Percentiles rank a stretch among this genome's conserved stretches.
These are phyloP conservation scores for Machimus atricapillus DNA, from an alignment of 2,888 invertebrate genomes.

Conservation along the genomic window DNA sequence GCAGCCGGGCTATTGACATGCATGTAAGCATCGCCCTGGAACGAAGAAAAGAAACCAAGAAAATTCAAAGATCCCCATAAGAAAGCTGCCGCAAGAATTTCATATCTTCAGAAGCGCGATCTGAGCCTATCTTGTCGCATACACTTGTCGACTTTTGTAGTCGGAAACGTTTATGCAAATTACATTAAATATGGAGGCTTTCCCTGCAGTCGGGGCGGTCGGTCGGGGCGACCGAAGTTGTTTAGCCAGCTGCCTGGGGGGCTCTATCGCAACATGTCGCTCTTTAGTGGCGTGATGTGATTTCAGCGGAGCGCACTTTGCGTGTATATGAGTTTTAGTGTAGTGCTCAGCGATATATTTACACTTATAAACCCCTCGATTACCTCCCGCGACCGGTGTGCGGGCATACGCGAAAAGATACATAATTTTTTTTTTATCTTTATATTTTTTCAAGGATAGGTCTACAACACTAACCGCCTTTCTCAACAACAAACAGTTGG, in stretches of 20 bases:
- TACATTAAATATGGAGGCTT: not conserved
- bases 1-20: not conserved
- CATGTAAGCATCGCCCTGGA: not conserved
- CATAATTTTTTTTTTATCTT: not conserved
- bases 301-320: not conserved
- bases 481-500: not conserved
- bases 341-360: not conserved
- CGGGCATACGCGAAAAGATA: not conserved
- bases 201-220: not conserved
- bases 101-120: not conserved
- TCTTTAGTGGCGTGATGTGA: not conserved
- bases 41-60: not conserved
- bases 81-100: not conserved
- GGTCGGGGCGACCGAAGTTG: not conserved
- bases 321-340: not conserved
- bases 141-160: not conserved
- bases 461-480: not conserved
- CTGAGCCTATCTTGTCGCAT: not conserved
- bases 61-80: not conserved
- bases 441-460: not conserved
- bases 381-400: not conserved
- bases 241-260: not conserved
- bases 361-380: not conserved
- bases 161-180: slow-evolving; percentile 22
- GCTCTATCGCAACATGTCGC: not conserved